Conservation (phyloP, 1,140 invertebrate species). For the Hyposmocoma kahamanoa region DNA sequence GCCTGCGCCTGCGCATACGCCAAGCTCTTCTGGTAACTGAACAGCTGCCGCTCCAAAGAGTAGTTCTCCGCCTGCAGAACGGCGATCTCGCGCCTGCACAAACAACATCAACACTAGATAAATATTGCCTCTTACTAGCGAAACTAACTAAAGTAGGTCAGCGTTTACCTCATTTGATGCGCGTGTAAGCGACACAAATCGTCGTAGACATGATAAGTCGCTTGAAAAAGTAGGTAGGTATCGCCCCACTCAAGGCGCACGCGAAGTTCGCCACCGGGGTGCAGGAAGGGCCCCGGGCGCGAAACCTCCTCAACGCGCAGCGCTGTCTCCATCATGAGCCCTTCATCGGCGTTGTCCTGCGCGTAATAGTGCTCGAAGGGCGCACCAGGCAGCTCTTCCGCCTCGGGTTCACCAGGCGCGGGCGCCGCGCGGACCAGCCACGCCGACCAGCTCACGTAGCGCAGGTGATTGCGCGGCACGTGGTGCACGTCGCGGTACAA, state of each 20-base stretch:
- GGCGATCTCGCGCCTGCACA: conserved; percentile 83
- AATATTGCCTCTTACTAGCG: not conserved
- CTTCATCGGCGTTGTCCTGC: conserved; percentile 87
- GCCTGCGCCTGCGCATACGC: conserved; percentile 81
- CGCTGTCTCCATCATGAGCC: conserved; percentile 89
- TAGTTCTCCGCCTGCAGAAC: conserved; percentile 91
- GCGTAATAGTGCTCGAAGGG: conserved; percentile 90
- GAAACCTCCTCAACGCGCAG: conserved; percentile 86
- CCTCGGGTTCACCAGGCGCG: conserved; percentile 73
- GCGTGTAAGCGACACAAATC: conserved; percentile 89
- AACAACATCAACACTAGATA: not conserved
- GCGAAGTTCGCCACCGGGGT: conserved; percentile 83
- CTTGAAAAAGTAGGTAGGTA: conserved; percentile 87
- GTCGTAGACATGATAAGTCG: conserved; percentile 91
- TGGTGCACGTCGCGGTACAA: conserved; percentile 91
- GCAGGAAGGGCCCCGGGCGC: conserved; percentile 84
- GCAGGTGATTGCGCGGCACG: conserved; percentile 87
- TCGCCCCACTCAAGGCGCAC: conserved; percentile 92
- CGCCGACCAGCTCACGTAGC: conserved; percentile 88
- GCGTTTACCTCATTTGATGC: conserved; percentile 84
- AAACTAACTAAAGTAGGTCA: not conserved
- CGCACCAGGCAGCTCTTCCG: conserved; percentile 80
- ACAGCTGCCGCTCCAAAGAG: conserved; percentile 87
- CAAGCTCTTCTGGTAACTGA: conserved; percentile 90
- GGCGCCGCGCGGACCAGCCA: conserved; percentile 79